These are phyloP conservation scores for Leucoraja ocellata DNA, from an alignment of 2,797 vertebrate genomes.

Conservation along the genomic window DNA sequence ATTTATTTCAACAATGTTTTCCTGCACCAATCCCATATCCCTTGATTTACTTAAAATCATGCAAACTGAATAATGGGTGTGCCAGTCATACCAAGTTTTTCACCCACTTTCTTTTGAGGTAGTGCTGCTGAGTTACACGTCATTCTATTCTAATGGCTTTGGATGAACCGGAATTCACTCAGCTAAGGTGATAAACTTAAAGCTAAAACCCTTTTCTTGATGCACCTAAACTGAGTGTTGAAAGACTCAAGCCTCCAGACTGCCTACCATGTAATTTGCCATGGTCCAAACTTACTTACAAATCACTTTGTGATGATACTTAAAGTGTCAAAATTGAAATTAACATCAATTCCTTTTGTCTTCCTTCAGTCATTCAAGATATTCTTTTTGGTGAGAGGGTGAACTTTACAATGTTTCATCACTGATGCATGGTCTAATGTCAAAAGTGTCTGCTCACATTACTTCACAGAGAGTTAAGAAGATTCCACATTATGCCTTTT, in stretches of 20 bases:
- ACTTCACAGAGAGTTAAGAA: constrained; percentile 64
- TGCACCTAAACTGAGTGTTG: background rate
- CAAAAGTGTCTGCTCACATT: constrained; percentile 74
- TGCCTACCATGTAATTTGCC: background rate
- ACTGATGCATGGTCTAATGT: constrained; percentile 77
- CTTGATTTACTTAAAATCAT: background rate
- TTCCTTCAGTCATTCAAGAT: constrained; percentile 54
- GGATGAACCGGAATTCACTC: background rate
- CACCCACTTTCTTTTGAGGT: background rate
- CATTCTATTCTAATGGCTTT: background rate
- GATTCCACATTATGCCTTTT: constrained; percentile 61
- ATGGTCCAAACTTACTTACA: no score
- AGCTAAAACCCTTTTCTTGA: background rate
- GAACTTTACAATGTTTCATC: constrained; percentile 60
- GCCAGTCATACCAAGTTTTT: background rate
- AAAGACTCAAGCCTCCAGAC: background rate
- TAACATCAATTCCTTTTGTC: background rate
- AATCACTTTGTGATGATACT: background rate
- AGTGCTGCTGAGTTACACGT: background rate
- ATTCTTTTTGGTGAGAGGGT: constrained; percentile 61
- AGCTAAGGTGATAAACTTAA: background rate
- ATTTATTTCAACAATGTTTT: no score
- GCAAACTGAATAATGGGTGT: background rate
- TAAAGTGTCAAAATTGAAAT: background rate
- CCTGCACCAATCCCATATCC: no score